These are phyloP conservation scores for Asteroscopus sphinx DNA, from an alignment of 2,888 invertebrate genomes.

Conservation along the genomic window DNA sequence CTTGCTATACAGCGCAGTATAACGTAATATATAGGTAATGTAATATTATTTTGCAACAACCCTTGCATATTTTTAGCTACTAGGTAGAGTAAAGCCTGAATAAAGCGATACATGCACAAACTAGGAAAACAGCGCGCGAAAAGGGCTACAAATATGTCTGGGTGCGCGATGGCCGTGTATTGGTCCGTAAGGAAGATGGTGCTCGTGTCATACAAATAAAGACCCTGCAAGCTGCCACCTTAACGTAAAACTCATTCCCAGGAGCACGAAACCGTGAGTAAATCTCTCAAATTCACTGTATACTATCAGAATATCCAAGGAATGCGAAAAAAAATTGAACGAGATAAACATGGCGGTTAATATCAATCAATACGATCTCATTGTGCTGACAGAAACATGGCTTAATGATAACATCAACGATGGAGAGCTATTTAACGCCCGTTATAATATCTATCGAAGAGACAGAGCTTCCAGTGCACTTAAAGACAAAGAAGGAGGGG, in stretches of 20 bases:
- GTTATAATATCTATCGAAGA: neutral
- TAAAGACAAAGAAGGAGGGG: slow-evolving; percentile 5
- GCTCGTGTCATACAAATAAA: neutral
- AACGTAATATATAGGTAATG: no score
- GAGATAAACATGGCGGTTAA: neutral
- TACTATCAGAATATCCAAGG: no score
- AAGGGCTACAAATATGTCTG: slow-evolving; percentile 13
- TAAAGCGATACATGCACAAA: slow-evolving; percentile 6
- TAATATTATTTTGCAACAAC: no score
- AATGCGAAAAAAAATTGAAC: slow-evolving; percentile 3
- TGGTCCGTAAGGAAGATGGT: neutral
- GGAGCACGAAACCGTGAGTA: neutral
- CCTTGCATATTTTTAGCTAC: no score
- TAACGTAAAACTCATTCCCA: neutral
- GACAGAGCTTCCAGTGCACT: neutral
- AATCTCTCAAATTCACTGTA: neutral
- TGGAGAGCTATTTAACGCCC: neutral
- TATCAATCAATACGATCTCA: neutral
- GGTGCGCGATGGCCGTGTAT: slow-evolving; percentile 1
- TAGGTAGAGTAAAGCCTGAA: neutral
- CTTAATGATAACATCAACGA: slow-evolving; percentile 1
- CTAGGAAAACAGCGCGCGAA: slow-evolving; percentile 6
- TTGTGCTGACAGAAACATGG: neutral
- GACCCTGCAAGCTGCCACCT: neutral
- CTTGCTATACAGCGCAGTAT: no score